Base-by-base conservation (phyloP, 2,113 vertebrate genomes). In the Laticauda colubrina region DNA sequence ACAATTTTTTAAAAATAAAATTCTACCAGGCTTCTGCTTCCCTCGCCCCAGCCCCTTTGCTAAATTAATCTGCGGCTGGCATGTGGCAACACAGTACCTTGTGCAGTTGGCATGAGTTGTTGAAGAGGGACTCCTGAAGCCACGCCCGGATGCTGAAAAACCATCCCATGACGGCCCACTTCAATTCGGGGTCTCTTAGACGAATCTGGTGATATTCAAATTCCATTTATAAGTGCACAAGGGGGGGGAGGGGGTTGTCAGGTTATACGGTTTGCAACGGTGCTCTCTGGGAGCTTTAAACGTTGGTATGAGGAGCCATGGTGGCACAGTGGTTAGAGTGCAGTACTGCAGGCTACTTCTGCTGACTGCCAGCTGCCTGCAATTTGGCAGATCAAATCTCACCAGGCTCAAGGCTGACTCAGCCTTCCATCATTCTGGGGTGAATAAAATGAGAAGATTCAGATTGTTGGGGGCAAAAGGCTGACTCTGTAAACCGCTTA, bases 121-220 rank as follows among this genome's bases (percentile, higher is more conserved):
- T 99, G 99, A 96, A 99, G 99, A 98, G 99, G 98, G 97, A 99
- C 99, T 97, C 99, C 99, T 96, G 99, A 97, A 97, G 97, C 98
- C 98, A 99, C 98, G 97, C 98, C 99, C 96, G 99, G 99, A 98
- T 99, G 99, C 98, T 99, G 99, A 99, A 99, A 99, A 98, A 99
- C 99, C 98, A 99, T 98, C 98, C 99, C 99, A 98, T 99, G 99
- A 97, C 99, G 99, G 98, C 99, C 98, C 98, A 99, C 99, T 97
- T 99, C 99, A 98, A 99, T 99, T 97, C 99, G 98, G 98, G 98
- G 98, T 98, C 99, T 98, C 98, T 99, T 99, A 99, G 98, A 98
- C 98, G 99, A 99, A 98, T 99, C 99, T 99, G 98, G 91, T 98
- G 98, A 99, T 97, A 96, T 97, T 97, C 94, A 97, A 97, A 97